These are phyloP conservation scores for Tinea semifulvella DNA, from an alignment of 2,888 invertebrate genomes.

Conservation along the genomic window DNA sequence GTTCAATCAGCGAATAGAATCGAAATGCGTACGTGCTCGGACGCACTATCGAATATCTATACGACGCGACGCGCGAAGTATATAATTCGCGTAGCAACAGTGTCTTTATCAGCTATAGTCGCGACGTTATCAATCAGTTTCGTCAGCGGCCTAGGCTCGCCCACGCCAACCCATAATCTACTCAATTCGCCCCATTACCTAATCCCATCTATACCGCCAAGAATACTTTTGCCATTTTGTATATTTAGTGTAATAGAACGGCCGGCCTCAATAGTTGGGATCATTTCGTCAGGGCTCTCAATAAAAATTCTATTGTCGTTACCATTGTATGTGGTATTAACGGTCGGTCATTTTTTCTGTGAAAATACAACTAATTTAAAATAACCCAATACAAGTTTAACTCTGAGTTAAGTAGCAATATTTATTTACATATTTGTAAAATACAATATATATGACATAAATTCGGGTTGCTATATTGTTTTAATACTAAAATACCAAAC, in stretches of 20 bases:
- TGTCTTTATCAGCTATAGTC: constrained; percentile 35
- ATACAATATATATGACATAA: too few species aligned
- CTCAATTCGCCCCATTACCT: constrained; percentile 55
- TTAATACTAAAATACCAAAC: too few species aligned
- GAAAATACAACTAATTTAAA: too few species aligned
- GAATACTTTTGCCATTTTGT: constrained; percentile 1
- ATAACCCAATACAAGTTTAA: too few species aligned
- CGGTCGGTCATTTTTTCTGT: too few species aligned
- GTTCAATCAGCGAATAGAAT: too few species aligned
- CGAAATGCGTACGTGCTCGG: background rate
- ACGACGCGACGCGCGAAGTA: background rate
- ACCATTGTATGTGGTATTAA: too few species aligned
- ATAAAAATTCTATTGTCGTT: constrained; percentile 8
- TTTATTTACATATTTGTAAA: too few species aligned
- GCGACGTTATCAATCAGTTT: constrained; percentile 57
- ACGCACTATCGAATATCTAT: background rate
- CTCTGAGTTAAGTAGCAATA: too few species aligned
- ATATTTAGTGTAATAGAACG: background rate
- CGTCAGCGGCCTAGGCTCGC: constrained; percentile 54
- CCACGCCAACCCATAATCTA: constrained; percentile 50
- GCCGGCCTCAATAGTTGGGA: constrained; percentile 1
- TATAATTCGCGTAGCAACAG: constrained; percentile 21
- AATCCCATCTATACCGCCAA: constrained; percentile 29
- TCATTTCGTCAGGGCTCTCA: background rate
- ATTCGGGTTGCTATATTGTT: too few species aligned